phyloP scores from a whole-genome alignment of 1,140 invertebrate species.

The Tetramorium alpestre region DNA sequence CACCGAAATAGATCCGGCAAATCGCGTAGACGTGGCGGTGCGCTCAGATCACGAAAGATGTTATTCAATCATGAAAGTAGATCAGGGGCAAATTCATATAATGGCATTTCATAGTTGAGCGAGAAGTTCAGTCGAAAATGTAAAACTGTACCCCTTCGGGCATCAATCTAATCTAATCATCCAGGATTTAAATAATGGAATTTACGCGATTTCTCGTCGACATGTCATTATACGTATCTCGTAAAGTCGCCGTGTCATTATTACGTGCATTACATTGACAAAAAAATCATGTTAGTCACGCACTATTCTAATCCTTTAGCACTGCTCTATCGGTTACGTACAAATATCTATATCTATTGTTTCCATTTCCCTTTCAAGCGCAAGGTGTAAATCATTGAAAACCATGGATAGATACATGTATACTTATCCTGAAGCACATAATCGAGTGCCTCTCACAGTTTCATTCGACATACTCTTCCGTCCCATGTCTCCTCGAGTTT shows the following conservation, averaged over 20 bases:
- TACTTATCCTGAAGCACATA: conserved; percentile 22
- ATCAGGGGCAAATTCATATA: not conserved
- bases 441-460: conserved; percentile 13
- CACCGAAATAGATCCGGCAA: not conserved
- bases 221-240: not conserved
- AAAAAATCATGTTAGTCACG: conserved; percentile 52
- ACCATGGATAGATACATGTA: not conserved
- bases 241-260: not conserved
- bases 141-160: no score
- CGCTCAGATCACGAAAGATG: no score
- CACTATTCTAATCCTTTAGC: conserved; percentile 44
- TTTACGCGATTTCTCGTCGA: not conserved
- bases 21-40: not conserved
- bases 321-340: conserved; percentile 32
- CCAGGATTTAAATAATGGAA: conserved; percentile 2
- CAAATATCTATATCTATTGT: not conserved
- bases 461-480: conserved; percentile 4
- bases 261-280: conserved; percentile 31
- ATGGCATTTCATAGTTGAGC: conserved; percentile 27
- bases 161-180: not conserved
- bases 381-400: conserved; percentile 15
- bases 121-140: not conserved
- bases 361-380: not conserved
- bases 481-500: not conserved
- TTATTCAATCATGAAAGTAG: conserved; percentile 2